Evolutionary conservation across 2,113 vertebrate genomes (phyloP), one percentile per base, ranked within the genome.

Genomic region (Piaya cayana): DNA sequence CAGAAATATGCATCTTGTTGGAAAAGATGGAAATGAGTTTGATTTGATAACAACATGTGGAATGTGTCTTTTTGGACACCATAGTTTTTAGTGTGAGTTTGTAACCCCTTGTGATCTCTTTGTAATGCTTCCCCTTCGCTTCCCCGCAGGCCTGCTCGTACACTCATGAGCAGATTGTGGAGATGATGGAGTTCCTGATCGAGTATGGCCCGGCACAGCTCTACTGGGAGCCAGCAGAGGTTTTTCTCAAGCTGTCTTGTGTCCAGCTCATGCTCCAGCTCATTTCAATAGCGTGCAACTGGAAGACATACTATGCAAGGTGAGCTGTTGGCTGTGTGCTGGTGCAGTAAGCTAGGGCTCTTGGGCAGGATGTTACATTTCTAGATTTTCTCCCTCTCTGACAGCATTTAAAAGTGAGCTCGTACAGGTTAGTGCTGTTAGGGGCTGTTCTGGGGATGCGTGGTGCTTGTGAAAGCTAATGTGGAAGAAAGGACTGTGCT

Each of bases 151-250:
- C 99, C 3, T 99, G 99, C 88, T 99, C 99, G 3, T 99, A 99
- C 77, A 99, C 98, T 78, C 99, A 99, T 13, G 99, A 99, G 79
- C 99, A 99, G 97, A 99, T 99, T 94, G 99, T 99, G 84, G 99
- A 99, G 93, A 99, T 99, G 99, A 99, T 99, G 99, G 99, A 99
- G 95, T 99, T 99, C 95, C 98, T 99, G 47, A 99, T 99, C 39
- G 99, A 99, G 92, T 99, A 99, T 25, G 99, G 99, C 19, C 99
- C 99, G 16, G 98, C 98, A 3, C 98, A 99, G 83, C 98, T 99
- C 2, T 99, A 99, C 91, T 99, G 99, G 99, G 99, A 99, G 93
- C 99, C 99, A 77, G 99, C 99, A 16, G 99, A 99, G 96, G 98
- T 99, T 90, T 99, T 99, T 95, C 99, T 99, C 94, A 99, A 99